Evolutionary conservation across 2,113 vertebrate species (phyloP).

Genomic region (Poicephalus gulielmi): DNA sequence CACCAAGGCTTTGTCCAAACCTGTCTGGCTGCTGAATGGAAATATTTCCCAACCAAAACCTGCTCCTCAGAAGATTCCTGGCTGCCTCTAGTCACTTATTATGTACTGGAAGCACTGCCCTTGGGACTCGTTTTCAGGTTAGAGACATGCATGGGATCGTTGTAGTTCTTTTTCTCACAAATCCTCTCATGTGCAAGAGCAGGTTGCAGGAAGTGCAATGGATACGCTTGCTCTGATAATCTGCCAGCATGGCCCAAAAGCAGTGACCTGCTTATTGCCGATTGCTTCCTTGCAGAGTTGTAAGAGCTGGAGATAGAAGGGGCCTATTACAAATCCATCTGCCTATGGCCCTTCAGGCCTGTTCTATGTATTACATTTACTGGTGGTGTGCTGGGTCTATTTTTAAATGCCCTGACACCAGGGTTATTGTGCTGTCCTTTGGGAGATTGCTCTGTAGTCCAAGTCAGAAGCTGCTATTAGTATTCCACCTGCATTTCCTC

Average conservation of each 20-base stretch:
- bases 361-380: neutral
- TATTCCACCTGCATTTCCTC: neutral
- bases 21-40: neutral
- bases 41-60: neutral
- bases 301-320: neutral
- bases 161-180: neutral
- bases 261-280: neutral
- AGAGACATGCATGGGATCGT: rapidly evolving
- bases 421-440: neutral
- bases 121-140: neutral
- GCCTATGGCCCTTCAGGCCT: neutral
- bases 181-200: neutral
- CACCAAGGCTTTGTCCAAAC: neutral
- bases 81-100: neutral
- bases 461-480: neutral
- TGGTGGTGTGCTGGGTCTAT: neutral
- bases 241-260: neutral
- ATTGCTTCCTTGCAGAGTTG: neutral
- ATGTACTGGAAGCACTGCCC: neutral
- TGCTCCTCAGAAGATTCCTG: neutral
- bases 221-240: neutral
- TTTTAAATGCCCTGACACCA: neutral
- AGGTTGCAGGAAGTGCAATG: neutral
- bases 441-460: neutral
- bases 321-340: neutral